Conservation (phyloP, 2,888 invertebrate species). For the Lingula anatina region DNA sequence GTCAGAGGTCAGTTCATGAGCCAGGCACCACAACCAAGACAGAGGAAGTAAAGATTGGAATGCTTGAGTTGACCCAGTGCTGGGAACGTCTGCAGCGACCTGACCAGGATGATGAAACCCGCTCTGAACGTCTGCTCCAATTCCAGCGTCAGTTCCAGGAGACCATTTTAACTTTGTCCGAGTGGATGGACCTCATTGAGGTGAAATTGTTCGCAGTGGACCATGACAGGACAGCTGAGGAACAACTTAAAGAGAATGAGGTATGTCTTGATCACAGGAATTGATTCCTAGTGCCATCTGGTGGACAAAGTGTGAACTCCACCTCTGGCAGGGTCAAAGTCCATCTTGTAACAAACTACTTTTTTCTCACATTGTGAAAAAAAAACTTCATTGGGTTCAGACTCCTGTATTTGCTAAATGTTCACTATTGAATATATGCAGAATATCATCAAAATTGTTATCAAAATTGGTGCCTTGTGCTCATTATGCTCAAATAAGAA, state of each 20-base stretch:
- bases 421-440: too few relatives aligned
- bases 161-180: constrained; percentile 31
- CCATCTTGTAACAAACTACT: too few relatives aligned
- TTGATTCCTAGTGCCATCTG: background rate
- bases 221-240: constrained; percentile 21
- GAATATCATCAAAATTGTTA: too few relatives aligned
- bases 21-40: constrained; percentile 14
- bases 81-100: constrained; percentile 32
- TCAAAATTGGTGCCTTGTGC: too few relatives aligned
- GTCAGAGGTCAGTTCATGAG: too few relatives aligned
- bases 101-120: constrained; percentile 26
- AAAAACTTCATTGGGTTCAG: too few relatives aligned
- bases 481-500: too few relatives aligned
- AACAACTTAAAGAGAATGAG: constrained; percentile 40
- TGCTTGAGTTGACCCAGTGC: constrained; percentile 25
- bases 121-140: constrained; percentile 27
- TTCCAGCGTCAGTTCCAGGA: constrained; percentile 43
- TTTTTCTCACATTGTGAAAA: too few relatives aligned
- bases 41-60: constrained; percentile 21
- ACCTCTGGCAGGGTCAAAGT: too few relatives aligned
- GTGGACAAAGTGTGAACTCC: too few relatives aligned
- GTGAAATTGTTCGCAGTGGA: constrained; percentile 27
- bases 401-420: too few relatives aligned
- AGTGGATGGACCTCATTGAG: constrained; percentile 42
- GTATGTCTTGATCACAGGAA: constrained; percentile 14